Percentiles rank a stretch among this genome's conserved stretches.
phyloP scores from a whole-genome alignment of 1,140 invertebrate species.

The Dolichoris vasculosae region DNA sequence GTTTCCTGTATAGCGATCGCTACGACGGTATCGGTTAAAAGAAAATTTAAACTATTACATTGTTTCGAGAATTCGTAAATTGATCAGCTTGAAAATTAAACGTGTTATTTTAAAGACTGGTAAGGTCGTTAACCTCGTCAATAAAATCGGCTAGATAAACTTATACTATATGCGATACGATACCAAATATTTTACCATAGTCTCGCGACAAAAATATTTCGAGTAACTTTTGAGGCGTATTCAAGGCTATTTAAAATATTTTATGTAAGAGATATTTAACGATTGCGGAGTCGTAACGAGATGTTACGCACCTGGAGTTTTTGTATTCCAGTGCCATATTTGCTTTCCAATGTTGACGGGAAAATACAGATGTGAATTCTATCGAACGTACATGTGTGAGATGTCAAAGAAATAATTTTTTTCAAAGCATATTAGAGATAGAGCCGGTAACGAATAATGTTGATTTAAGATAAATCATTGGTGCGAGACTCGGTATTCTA shows the following conservation, averaged over 20 bases:
- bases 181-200: not conserved
- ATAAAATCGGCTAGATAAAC: not conserved
- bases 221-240: not conserved
- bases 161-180: not conserved
- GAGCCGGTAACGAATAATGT: not conserved
- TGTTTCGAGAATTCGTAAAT: not conserved
- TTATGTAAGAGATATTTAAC: not conserved
- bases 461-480: not conserved
- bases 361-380: slow-evolving; percentile 13
- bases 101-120: not conserved
- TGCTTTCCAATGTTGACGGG: not conserved
- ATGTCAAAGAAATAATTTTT: not conserved
- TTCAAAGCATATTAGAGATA: not conserved
- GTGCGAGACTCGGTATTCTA: not conserved
- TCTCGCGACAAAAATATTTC: not conserved
- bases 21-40: not conserved
- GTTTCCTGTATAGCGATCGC: not conserved
- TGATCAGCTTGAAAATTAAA: not conserved
- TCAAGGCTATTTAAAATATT: slow-evolving; percentile 5
- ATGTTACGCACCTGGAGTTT: not conserved
- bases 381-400: not conserved
- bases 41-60: not conserved
- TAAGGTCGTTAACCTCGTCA: not conserved
- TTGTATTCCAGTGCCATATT: slow-evolving; percentile 9
- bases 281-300: not conserved